A percentile compares a stretch with the other conserved stretches of the same genome.
These are phyloP conservation scores for Euphonia xanthogaster DNA, from an alignment of 2,797 vertebrate species.

Conservation along the genomic window DNA sequence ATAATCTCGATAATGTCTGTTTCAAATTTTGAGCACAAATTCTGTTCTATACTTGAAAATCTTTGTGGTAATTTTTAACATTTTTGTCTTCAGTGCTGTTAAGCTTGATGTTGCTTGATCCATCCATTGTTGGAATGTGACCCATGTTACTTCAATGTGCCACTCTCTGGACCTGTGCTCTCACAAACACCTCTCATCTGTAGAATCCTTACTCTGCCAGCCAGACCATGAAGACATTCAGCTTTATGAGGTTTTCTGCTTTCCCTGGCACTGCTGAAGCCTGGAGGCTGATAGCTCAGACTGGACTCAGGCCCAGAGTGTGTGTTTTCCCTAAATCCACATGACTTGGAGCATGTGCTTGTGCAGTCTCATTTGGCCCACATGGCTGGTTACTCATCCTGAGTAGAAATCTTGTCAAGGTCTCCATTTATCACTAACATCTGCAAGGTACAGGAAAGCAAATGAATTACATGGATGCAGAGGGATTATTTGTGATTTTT, in stretches of 20 bases:
- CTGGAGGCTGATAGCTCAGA: neutral
- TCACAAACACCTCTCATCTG: neutral
- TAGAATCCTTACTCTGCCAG: neutral
- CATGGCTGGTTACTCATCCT: neutral
- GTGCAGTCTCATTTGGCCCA: neutral
- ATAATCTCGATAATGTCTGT: neutral
- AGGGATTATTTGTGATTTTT: neutral
- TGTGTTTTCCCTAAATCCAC: neutral
- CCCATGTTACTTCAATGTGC: neutral
- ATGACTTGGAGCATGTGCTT: neutral
- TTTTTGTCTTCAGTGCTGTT: neutral
- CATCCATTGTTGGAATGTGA: neutral
- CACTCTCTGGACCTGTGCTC: neutral
- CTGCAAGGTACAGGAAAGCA: neutral
- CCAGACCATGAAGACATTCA: neutral
- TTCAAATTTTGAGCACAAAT: neutral
- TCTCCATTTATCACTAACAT: neutral
- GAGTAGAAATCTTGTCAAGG: neutral
- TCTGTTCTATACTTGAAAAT: neutral
- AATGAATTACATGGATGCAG: neutral
- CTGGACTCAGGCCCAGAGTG: neutral
- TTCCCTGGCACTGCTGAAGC: neutral
- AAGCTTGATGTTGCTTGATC: neutral
- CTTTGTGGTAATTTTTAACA: neutral
- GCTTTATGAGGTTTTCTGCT: neutral